Evolutionary conservation across 2,113 vertebrate genomes (phyloP), one percentile per base, ranked within the genome.

Genomic region (Lanius collurio): DNA sequence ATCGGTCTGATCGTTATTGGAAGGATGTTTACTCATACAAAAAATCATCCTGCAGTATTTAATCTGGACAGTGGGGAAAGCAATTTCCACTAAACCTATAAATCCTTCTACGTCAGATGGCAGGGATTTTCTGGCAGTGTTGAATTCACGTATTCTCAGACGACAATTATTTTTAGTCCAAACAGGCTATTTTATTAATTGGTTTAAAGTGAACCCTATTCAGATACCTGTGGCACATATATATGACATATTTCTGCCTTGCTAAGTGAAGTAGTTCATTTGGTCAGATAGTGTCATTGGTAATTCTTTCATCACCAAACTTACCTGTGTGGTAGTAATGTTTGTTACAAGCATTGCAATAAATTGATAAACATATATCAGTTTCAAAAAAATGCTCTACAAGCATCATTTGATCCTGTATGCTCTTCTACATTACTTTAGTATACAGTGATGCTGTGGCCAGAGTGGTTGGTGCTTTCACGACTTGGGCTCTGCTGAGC

Each of bases 41-140:
- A 97, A 97, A 97, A 97, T 96, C 97, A 98, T 97, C 97, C 97
- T 96, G 95, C 97, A 95, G 97, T 97, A 96, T 98, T 98, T 98
- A 98, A 99, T 98, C 98, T 98, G 97, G 93, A 97, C 93, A 97
- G 98, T 97, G 96, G 97, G 98, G 97, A 98, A 98, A 98, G 98
- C 98, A 98, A 98, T 98, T 98, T 98, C 97, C 97, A 98, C 98
- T 98, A 98, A 99, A 98, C 98, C 98, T 98, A 97, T 98, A 99
- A 99, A 98, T 98, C 98, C 98, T 95, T 97, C 98, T 97, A 98
- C 97, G 98, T 99, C 98, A 99, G 98, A 98, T 98, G 98, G 97
- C 97, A 97, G 97, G 98, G 98, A 99, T 99, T 98, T 98, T 98
- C 98, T 85, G 87, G 95, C 97, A 96, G 97, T 85, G 97, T 79